phyloP scores from a whole-genome alignment of 2,797 vertebrate species.

The Telmatherina bonti region DNA sequence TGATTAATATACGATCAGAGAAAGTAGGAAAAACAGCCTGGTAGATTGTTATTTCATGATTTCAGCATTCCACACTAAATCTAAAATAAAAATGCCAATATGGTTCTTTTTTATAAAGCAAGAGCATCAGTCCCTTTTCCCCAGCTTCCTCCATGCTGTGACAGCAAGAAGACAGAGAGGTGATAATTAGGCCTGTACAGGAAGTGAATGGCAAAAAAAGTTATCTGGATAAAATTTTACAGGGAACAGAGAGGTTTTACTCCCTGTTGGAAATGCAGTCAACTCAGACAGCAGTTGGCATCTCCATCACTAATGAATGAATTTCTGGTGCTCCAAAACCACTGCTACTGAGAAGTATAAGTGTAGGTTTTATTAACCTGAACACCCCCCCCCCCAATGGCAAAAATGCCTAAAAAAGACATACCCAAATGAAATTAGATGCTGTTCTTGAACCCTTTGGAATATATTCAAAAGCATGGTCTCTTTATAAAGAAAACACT shows the following conservation, averaged over 20 bases:
- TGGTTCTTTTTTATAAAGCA: neutral
- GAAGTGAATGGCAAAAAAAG: constrained; percentile 26
- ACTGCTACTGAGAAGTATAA: too few relatives aligned
- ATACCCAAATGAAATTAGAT: too few relatives aligned
- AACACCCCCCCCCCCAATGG: too few relatives aligned
- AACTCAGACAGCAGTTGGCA: constrained; percentile 21
- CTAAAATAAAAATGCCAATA: neutral
- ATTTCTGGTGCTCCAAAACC: too few relatives aligned
- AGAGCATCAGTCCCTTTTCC: neutral
- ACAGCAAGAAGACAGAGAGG: neutral
- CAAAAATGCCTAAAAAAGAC: too few relatives aligned
- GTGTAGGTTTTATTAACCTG: too few relatives aligned
- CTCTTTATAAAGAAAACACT: too few relatives aligned
- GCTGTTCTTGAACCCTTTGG: too few relatives aligned
- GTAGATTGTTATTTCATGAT: neutral
- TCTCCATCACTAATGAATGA: neutral
- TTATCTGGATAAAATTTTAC: constrained; percentile 41
- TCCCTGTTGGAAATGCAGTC: neutral
- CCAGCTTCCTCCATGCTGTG: neutral
- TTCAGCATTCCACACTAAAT: neutral
- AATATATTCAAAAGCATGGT: too few relatives aligned
- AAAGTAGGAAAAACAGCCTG: neutral
- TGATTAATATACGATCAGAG: constrained; percentile 28
- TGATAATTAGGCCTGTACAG: constrained; percentile 19
- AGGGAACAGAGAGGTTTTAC: constrained; percentile 35